Evolutionary conservation across 2,797 vertebrate species (phyloP).

Genomic region (Linurgus olivaceus): DNA sequence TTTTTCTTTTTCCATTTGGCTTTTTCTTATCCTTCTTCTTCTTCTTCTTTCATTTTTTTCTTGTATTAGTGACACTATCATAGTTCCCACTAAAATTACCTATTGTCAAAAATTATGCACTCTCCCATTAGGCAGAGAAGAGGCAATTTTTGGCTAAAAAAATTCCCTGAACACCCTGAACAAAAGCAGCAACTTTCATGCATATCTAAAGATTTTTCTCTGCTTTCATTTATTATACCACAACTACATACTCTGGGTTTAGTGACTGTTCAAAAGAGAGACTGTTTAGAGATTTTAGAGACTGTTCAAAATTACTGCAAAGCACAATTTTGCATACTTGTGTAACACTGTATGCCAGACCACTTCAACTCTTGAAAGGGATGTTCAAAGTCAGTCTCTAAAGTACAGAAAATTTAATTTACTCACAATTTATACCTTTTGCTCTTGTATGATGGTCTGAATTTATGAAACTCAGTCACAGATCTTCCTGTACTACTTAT

Average conservation of each 20-base stretch:
- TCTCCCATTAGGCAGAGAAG: neutral
- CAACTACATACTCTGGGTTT: neutral
- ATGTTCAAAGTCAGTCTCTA: neutral
- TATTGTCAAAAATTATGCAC: neutral
- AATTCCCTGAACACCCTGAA: neutral
- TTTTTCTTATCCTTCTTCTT: accelerated
- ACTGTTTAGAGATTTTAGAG: neutral
- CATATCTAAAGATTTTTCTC: neutral
- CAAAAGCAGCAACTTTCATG: neutral
- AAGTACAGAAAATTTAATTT: neutral
- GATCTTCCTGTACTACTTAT: neutral
- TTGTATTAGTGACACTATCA: neutral
- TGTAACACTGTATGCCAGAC: neutral
- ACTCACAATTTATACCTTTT: neutral
- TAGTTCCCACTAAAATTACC: neutral
- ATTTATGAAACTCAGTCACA: neutral
- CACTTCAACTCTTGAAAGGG: neutral
- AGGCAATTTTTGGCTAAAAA: neutral
- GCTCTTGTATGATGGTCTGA: neutral
- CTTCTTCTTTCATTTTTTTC: no score
- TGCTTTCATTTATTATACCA: neutral
- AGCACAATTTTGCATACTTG: neutral
- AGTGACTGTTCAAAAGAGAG: neutral
- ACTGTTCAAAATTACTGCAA: neutral
- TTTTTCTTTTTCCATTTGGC: accelerated